Conservation (phyloP, 1,140 invertebrate genomes). For the Helicoverpa zea region DNA sequence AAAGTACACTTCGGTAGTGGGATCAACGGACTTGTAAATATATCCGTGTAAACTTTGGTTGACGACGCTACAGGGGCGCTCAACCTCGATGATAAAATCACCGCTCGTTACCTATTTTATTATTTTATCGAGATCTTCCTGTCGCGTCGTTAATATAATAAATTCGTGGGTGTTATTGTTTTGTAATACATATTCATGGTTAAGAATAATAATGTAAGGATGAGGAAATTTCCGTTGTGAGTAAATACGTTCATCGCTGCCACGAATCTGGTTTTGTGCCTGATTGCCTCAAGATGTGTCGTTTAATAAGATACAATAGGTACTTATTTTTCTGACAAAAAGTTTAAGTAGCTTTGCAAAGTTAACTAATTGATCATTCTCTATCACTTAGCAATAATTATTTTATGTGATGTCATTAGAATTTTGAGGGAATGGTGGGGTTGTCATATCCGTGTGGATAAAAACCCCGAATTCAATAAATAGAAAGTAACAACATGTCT, state of each 20-base stretch:
- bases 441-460: too few species aligned
- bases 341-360: too few species aligned
- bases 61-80: neutral
- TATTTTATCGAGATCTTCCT: constrained; percentile 13
- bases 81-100: constrained; percentile 16
- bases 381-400: too few species aligned
- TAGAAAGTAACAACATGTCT: too few species aligned
- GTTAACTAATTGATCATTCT: too few species aligned
- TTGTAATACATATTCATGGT: neutral
- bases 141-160: constrained; percentile 10
- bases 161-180: constrained; percentile 10
- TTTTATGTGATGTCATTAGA: too few species aligned
- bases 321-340: too few species aligned
- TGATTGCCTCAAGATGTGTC: too few species aligned
- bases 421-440: too few species aligned
- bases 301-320: too few species aligned
- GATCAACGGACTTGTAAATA: neutral
- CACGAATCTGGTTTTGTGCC: too few species aligned
- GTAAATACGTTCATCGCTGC: neutral
- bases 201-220: neutral
- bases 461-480: too few species aligned
- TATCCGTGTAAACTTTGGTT: neutral
- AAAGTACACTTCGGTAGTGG: neutral
- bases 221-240: neutral
- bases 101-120: neutral